Conservation (phyloP, 2,888 invertebrate species). For the Xylota segnis region DNA sequence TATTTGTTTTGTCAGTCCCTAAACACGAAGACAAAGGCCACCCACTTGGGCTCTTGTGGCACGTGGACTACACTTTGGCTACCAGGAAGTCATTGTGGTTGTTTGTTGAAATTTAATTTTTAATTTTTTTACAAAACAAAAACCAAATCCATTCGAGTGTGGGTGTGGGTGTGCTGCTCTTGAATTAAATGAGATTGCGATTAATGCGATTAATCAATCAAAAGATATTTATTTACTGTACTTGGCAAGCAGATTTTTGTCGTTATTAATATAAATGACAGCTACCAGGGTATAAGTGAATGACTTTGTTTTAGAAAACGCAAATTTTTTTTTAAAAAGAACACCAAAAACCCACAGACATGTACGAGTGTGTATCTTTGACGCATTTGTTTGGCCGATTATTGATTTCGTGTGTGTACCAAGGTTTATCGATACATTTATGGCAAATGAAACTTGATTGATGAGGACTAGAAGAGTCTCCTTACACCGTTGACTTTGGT, state of each 20-base stretch:
- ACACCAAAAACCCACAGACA: constrained; percentile 20
- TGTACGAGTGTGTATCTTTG: constrained; percentile 1
- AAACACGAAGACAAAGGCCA: not conserved
- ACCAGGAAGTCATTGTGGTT: not conserved
- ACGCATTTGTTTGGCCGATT: constrained; percentile 34
- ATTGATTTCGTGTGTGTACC: constrained; percentile 31
- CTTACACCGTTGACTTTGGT: not conserved
- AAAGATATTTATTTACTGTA: constrained; percentile 12
- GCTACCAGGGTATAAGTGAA: constrained; percentile 7
- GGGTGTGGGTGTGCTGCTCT: constrained; percentile 17
- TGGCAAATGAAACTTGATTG: constrained; percentile 33
- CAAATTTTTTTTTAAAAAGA: constrained; percentile 14
- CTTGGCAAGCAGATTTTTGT: constrained; percentile 29
- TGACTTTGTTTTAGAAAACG: constrained; percentile 28
- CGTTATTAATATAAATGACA: constrained; percentile 59
- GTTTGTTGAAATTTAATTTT: not conserved
- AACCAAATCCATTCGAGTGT: not conserved
- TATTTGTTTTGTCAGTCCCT: not conserved
- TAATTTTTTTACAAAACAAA: constrained; percentile 1
- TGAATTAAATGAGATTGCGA: constrained; percentile 18
- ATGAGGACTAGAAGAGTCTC: constrained; percentile 8
- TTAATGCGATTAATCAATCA: constrained; percentile 53
- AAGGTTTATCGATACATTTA: constrained; percentile 48
- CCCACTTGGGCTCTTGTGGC: constrained; percentile 9
- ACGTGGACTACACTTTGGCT: not conserved